Evolutionary conservation across 2,888 invertebrate genomes (phyloP).

Genomic region (Invenusta paracnida): DNA sequence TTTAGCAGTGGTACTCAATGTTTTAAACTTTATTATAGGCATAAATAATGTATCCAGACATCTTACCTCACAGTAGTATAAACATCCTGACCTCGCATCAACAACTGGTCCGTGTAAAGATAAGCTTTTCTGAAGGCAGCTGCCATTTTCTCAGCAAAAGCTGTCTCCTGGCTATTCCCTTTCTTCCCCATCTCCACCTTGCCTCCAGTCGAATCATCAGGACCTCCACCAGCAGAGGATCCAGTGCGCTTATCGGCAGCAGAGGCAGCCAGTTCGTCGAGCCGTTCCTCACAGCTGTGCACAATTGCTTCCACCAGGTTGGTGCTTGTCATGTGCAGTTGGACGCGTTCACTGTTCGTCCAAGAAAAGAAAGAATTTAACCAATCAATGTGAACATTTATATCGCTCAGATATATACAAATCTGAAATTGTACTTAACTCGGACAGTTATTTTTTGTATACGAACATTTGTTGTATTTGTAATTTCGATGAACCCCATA

Average conservation of each 20-base stretch:
- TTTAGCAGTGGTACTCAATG: too few relatives aligned
- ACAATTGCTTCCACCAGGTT: slow-evolving; percentile 54
- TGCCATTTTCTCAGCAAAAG: slow-evolving; percentile 50
- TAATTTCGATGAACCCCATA: too few relatives aligned
- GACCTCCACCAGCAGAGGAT: neutral
- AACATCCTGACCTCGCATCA: slow-evolving; percentile 58
- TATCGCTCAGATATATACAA: too few relatives aligned
- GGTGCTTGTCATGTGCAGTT: slow-evolving; percentile 50
- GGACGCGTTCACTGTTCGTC: slow-evolving; percentile 48
- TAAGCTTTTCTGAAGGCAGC: slow-evolving; percentile 53
- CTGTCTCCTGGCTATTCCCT: neutral
- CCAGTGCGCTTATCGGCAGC: slow-evolving; percentile 24
- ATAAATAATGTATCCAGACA: too few relatives aligned
- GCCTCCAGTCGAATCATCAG: slow-evolving; percentile 23
- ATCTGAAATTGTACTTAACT: too few relatives aligned
- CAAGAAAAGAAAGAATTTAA: too few relatives aligned
- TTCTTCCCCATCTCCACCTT: slow-evolving; percentile 48
- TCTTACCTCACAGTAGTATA: slow-evolving; percentile 54
- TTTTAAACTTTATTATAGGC: too few relatives aligned
- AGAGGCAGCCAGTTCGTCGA: slow-evolving; percentile 33
- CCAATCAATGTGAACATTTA: too few relatives aligned
- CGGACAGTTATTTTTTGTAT: too few relatives aligned
- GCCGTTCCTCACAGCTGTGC: slow-evolving; percentile 50
- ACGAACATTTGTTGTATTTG: too few relatives aligned
- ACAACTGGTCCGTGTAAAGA: slow-evolving; percentile 52